phyloP scores from a whole-genome alignment of 2,797 vertebrate genomes.

The Sebastes taczanowskii region DNA sequence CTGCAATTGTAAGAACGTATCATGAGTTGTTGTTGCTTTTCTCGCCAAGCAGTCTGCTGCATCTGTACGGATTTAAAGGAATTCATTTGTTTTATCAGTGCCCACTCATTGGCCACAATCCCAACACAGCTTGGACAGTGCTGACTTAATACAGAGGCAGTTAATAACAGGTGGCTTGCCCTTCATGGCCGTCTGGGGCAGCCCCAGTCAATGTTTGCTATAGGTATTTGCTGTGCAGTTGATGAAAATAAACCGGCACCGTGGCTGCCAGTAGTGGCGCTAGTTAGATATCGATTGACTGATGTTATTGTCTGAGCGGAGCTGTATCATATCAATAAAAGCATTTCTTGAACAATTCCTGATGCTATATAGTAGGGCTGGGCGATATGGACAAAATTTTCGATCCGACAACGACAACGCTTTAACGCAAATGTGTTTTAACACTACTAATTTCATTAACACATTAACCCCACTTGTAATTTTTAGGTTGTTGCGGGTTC shows the following conservation, averaged over 20 bases:
- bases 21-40: neutral
- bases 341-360: neutral
- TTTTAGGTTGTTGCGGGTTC: no score
- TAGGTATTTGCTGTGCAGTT: conserved; percentile 1
- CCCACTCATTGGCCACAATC: conserved; percentile 35
- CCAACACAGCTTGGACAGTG: conserved; percentile 11
- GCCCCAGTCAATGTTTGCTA: neutral
- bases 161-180: conserved; percentile 7
- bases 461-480: no score
- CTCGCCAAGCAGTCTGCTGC: conserved; percentile 8
- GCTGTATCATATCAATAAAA: neutral
- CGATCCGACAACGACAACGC: no score
- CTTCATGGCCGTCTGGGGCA: conserved; percentile 16
- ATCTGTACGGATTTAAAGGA: conserved; percentile 22
- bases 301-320: neutral
- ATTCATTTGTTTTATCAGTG: conserved; percentile 28
- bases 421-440: no score
- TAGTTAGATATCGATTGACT: neutral
- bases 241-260: conserved; percentile 4
- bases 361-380: neutral
- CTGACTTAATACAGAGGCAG: conserved; percentile 9
- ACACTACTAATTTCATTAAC: no score
- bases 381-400: no score
- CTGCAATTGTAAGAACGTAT: conserved; percentile 15
- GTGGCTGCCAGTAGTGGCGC: neutral